A percentile compares a stretch with the other conserved stretches of the same genome.
Evolutionary conservation across 2,888 invertebrate genomes (phyloP).

Genomic region (Aporophyla lueneburgensis): DNA sequence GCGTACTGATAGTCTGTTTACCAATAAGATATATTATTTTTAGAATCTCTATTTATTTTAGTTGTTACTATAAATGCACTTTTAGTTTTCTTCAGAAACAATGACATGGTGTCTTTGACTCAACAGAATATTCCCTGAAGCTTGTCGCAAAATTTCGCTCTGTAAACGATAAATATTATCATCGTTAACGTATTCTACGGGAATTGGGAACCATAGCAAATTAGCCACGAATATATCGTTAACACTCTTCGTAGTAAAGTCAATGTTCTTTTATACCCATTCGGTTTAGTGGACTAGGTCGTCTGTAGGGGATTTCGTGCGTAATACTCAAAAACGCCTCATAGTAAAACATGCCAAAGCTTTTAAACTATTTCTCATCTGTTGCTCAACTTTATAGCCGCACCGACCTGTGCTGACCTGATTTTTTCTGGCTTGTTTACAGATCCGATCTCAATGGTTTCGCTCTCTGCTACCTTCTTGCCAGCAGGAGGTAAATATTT

Average conservation of each 20-base stretch:
- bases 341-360: slow-evolving; percentile 27
- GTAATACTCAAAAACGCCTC: slow-evolving; percentile 23
- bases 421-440: slow-evolving; percentile 7
- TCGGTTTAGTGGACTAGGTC: slow-evolving; percentile 16
- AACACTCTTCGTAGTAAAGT: background rate
- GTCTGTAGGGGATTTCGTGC: slow-evolving; percentile 25
- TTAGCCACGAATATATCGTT: background rate
- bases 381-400: slow-evolving; percentile 18
- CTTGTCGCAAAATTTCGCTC: too few species aligned
- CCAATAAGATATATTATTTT: background rate
- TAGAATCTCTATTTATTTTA: too few species aligned
- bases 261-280: background rate
- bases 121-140: too few species aligned
- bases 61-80: too few species aligned
- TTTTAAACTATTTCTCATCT: slow-evolving; percentile 31
- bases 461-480: slow-evolving; percentile 1
- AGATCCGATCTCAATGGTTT: background rate
- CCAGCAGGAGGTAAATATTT: too few species aligned
- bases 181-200: too few species aligned
- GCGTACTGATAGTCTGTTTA: background rate
- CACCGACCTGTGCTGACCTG: background rate
- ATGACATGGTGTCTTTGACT: too few species aligned
- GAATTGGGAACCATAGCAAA: background rate
- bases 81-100: too few species aligned
- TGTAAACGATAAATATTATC: background rate